Conservation (phyloP, 2,797 vertebrate species). For the Coregonus ussuriensis region DNA sequence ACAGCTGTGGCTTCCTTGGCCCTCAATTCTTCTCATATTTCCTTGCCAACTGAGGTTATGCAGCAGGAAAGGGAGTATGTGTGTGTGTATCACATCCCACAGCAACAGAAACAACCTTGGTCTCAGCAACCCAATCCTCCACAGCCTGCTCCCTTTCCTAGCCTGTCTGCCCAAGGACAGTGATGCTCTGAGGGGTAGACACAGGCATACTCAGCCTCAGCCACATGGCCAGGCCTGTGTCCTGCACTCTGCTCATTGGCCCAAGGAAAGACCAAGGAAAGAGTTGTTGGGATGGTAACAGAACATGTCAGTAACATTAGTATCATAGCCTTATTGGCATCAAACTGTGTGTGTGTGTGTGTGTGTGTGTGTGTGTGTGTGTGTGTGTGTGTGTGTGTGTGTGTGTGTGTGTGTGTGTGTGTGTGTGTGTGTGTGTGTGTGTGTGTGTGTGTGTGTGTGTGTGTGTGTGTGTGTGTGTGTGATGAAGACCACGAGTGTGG, state of each 20-base stretch:
- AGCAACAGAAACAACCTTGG: neutral
- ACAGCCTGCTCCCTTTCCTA: slow-evolving; percentile 38
- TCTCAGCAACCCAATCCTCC: neutral
- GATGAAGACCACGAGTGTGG: slow-evolving; percentile 7
- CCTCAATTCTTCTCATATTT: neutral
- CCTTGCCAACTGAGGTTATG: neutral
- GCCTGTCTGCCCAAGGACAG: slow-evolving; percentile 20
- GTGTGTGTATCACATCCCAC: neutral
- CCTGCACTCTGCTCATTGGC: no score
- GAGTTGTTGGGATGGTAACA: no score
- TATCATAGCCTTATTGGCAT: no score
- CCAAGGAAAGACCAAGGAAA: no score
- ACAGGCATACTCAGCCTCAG: neutral
- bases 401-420: no score
- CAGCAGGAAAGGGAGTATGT: neutral
- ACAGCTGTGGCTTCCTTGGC: neutral
- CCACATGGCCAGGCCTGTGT: slow-evolving; percentile 8
- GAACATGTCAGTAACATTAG: neutral
- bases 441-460: no score
- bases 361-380: no score
- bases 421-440: no score
- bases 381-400: no score
- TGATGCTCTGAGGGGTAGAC: slow-evolving; percentile 21
- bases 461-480: no score
- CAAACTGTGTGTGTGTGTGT: no score